Conservation (phyloP, 2,888 invertebrate genomes). For the Masnerella sp. region DNA sequence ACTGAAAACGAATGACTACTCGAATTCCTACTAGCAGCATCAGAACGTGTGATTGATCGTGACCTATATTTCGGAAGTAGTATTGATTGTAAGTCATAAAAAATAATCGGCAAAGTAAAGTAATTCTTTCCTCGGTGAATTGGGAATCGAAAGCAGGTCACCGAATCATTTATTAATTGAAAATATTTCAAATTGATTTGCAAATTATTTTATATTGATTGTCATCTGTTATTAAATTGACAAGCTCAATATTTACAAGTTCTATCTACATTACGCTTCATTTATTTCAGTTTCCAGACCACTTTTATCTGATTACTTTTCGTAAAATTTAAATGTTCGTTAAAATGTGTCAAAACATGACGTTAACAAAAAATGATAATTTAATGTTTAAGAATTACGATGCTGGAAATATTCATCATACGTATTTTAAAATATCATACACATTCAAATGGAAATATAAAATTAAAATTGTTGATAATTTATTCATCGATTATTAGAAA, state of each 20-base stretch:
- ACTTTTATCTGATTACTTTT: too few relatives aligned
- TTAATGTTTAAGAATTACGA: too few relatives aligned
- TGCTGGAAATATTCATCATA: too few relatives aligned
- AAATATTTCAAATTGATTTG: constrained; percentile 12
- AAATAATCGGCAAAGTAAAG: constrained; percentile 33
- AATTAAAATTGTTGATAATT: too few relatives aligned
- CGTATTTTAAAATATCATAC: too few relatives aligned
- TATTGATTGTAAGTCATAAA: constrained; percentile 41
- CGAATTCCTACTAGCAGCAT: constrained; percentile 24
- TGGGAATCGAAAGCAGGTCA: constrained; percentile 31
- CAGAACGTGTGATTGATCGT: constrained; percentile 44
- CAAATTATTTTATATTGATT: neutral
- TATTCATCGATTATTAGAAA: constrained; percentile 10
- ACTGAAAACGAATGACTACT: constrained; percentile 22
- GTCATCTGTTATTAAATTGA: constrained; percentile 9
- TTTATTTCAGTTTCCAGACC: too few relatives aligned
- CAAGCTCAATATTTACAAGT: too few relatives aligned
- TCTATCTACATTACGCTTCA: too few relatives aligned
- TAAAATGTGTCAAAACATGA: too few relatives aligned
- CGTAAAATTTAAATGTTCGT: too few relatives aligned
- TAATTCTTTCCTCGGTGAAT: constrained; percentile 43
- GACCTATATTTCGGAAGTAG: constrained; percentile 38
- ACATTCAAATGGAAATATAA: too few relatives aligned
- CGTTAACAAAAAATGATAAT: too few relatives aligned
- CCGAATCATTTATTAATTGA: constrained; percentile 32